phyloP scores from a whole-genome alignment of 2,113 vertebrate genomes.

The Heteronetta atricapilla region DNA sequence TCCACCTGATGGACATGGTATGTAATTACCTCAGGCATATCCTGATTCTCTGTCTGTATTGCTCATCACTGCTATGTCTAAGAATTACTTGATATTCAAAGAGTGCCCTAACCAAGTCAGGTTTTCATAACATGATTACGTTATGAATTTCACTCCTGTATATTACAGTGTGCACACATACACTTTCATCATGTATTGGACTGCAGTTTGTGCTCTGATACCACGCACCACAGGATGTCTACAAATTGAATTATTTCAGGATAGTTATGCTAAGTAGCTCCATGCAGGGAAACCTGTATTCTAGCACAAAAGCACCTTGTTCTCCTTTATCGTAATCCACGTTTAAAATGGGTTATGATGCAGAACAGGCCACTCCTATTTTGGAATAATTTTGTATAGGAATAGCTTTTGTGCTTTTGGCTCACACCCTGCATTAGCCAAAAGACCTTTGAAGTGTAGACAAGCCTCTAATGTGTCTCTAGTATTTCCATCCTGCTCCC shows the following conservation, averaged over 20 bases:
- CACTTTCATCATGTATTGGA: not conserved
- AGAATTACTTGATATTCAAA: conserved; percentile 51
- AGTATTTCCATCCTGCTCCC: conserved; percentile 20
- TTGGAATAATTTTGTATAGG: conserved; percentile 28
- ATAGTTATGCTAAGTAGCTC: conserved; percentile 7
- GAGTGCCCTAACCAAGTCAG: not conserved
- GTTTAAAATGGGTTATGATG: conserved; percentile 30
- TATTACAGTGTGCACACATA: not conserved
- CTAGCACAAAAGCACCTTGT: conserved; percentile 39
- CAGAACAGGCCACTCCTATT: conserved; percentile 31
- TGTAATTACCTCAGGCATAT: conserved; percentile 6
- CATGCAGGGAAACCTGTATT: conserved; percentile 28
- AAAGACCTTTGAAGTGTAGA: conserved; percentile 61
- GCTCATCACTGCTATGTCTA: not conserved
- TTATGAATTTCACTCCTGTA: not conserved
- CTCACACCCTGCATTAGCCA: conserved; percentile 54
- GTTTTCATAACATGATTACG: not conserved
- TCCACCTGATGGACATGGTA: not conserved
- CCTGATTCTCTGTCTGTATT: not conserved
- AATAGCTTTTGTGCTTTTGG: conserved; percentile 25
- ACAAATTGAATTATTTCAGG: conserved; percentile 24
- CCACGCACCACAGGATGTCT: not conserved
- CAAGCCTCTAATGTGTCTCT: conserved; percentile 34
- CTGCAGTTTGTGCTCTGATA: not conserved
- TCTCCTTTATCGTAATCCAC: conserved; percentile 32